phyloP scores from a whole-genome alignment of 2,888 invertebrate genomes.

The Dione vanillae region DNA sequence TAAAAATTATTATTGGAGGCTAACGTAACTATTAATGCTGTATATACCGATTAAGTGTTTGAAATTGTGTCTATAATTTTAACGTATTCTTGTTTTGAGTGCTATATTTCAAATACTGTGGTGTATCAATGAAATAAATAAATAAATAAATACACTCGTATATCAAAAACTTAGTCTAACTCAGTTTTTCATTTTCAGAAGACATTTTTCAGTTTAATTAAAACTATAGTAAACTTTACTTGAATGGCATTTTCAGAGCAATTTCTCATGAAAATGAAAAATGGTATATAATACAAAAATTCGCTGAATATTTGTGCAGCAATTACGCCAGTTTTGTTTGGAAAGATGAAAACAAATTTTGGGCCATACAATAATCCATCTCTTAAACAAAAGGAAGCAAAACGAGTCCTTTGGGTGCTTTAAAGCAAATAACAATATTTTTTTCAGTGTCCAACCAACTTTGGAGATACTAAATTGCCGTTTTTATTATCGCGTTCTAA shows the following conservation, averaged over 20 bases:
- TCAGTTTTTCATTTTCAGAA: neutral
- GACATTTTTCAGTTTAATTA: constrained; percentile 1
- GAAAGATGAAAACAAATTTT: constrained; percentile 29
- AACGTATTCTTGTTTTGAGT: too few relatives aligned
- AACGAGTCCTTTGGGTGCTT: constrained; percentile 37
- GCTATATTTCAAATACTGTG: too few relatives aligned
- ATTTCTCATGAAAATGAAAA: constrained; percentile 1
- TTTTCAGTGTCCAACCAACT: constrained; percentile 41
- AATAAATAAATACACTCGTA: too few relatives aligned
- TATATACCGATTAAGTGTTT: too few relatives aligned
- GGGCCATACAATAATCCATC: constrained; percentile 35
- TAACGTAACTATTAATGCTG: too few relatives aligned
- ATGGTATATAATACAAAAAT: constrained; percentile 19
- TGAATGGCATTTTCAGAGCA: neutral
- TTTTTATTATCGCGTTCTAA: constrained; percentile 44
- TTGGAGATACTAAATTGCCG: constrained; percentile 42
- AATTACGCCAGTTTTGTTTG: constrained; percentile 26
- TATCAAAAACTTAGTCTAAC: constrained; percentile 3
- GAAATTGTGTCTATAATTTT: too few relatives aligned
- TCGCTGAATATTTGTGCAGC: constrained; percentile 13
- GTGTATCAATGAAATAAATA: too few relatives aligned
- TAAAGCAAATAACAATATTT: constrained; percentile 40
- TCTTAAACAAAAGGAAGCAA: constrained; percentile 39
- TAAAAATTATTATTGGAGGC: too few relatives aligned
- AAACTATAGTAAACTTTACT: constrained; percentile 1